Percentiles rank a stretch among this genome's conserved stretches.
Conservation (phyloP, 1,140 invertebrate genomes). For the Tetramorium alpestre region DNA sequence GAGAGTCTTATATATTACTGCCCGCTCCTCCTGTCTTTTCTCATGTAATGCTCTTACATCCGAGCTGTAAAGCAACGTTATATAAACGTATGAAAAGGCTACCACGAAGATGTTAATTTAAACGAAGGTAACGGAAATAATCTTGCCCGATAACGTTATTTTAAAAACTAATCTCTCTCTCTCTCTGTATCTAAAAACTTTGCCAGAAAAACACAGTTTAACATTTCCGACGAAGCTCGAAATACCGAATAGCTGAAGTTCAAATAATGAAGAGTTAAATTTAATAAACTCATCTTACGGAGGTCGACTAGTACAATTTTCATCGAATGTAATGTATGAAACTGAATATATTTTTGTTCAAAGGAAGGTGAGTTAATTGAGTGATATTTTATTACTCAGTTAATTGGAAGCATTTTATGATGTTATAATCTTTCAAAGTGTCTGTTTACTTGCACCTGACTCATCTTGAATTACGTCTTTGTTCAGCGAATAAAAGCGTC, state of each 20-base stretch:
- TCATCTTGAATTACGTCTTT: constrained; percentile 18
- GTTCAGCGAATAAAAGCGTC: constrained; percentile 43
- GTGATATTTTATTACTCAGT: background rate
- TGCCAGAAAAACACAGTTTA: background rate
- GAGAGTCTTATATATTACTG: constrained; percentile 26
- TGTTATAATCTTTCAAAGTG: background rate
- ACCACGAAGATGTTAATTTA: background rate
- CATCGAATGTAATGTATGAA: background rate
- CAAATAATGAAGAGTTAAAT: background rate
- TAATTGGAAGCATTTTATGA: background rate
- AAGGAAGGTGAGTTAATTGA: background rate
- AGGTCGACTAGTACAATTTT: background rate
- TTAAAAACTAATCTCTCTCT: background rate
- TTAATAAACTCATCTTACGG: background rate
- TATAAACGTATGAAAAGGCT: background rate
- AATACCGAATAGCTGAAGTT: background rate
- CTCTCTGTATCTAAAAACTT: background rate
- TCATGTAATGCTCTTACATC: background rate
- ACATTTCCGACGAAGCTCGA: background rate
- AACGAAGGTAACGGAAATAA: background rate
- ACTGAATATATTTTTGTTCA: background rate
- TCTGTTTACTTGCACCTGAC: constrained; percentile 4
- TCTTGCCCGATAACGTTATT: background rate
- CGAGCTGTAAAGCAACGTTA: constrained; percentile 1
- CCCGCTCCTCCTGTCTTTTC: constrained; percentile 5